Percentiles rank a stretch among this genome's conserved stretches.
Conservation (phyloP, 2,113 vertebrate species). For the Leucoraja erinaceus region DNA sequence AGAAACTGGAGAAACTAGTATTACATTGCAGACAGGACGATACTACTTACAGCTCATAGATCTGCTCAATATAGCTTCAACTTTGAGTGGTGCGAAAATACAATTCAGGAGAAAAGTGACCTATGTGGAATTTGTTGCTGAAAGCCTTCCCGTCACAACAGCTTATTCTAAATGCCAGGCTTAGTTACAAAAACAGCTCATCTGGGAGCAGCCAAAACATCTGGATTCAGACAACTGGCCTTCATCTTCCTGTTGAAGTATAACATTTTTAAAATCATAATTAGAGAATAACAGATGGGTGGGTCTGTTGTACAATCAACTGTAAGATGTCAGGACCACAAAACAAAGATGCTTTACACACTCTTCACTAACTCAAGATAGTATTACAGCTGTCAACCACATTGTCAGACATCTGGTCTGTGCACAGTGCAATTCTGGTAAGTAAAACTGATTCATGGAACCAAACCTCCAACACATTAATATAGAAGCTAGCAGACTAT, state of each 20-base stretch:
- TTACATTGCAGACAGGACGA: not conserved
- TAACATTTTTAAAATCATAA: not conserved
- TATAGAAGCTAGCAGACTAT: not conserved
- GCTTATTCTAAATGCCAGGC: not conserved
- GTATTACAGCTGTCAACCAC: not conserved
- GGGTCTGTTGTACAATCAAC: not conserved
- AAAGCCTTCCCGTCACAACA: not conserved
- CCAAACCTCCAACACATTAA: not conserved
- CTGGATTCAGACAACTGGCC: not conserved
- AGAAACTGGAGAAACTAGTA: not conserved
- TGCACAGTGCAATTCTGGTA: not conserved
- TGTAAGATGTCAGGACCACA: not conserved
- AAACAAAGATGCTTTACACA: not conserved
- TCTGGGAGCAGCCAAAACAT: not conserved
- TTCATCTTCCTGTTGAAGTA: constrained; percentile 4
- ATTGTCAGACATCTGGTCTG: not conserved
- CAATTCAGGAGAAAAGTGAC: constrained; percentile 1
- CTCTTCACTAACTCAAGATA: constrained; percentile 11
- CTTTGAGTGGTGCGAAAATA: not conserved
- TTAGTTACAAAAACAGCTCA: constrained; percentile 20
- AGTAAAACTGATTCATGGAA: not conserved
- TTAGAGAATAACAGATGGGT: constrained; percentile 7
- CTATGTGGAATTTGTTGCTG: not conserved
- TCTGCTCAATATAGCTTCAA: not conserved
- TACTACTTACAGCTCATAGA: not conserved